These are phyloP conservation scores for Megalops atlanticus DNA, from an alignment of 2,113 vertebrate species.

Conservation along the genomic window DNA sequence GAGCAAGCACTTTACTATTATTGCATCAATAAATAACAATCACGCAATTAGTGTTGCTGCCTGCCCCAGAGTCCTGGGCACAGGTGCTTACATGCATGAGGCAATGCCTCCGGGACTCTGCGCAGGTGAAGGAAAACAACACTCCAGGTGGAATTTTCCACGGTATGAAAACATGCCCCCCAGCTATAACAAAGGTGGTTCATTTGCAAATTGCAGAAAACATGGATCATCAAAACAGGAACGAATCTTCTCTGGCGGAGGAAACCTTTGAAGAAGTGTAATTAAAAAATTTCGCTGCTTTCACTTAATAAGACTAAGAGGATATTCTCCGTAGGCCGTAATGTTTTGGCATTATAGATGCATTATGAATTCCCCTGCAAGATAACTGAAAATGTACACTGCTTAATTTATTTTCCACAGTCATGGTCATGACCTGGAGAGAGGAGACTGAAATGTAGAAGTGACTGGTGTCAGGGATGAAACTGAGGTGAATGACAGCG, in stretches of 20 bases:
- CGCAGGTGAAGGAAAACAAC: not conserved
- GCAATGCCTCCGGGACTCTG: not conserved
- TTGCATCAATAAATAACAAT: not conserved
- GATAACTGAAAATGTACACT: too few species aligned
- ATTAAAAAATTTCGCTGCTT: not conserved
- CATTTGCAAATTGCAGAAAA: constrained; percentile 5
- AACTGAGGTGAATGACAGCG: too few species aligned
- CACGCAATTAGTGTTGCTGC: not conserved
- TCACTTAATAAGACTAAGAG: not conserved
- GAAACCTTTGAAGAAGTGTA: not conserved
- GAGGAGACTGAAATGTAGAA: too few species aligned
- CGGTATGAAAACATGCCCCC: not conserved
- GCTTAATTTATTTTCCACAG: too few species aligned
- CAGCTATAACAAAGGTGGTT: not conserved
- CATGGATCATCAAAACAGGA: not conserved
- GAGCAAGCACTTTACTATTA: not conserved
- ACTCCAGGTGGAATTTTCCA: not conserved
- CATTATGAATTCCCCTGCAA: too few species aligned
- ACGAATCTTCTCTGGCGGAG: not conserved
- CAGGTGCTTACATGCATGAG: not conserved
- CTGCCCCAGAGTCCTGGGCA: not conserved
- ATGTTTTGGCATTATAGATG: too few species aligned
- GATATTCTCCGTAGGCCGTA: not conserved
- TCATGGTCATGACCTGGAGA: too few species aligned
- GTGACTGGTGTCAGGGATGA: too few species aligned